Evolutionary conservation across 2,888 invertebrate genomes (phyloP), one percentile per base, ranked within the genome.

Genomic region (Ptychoptera contaminata): DNA sequence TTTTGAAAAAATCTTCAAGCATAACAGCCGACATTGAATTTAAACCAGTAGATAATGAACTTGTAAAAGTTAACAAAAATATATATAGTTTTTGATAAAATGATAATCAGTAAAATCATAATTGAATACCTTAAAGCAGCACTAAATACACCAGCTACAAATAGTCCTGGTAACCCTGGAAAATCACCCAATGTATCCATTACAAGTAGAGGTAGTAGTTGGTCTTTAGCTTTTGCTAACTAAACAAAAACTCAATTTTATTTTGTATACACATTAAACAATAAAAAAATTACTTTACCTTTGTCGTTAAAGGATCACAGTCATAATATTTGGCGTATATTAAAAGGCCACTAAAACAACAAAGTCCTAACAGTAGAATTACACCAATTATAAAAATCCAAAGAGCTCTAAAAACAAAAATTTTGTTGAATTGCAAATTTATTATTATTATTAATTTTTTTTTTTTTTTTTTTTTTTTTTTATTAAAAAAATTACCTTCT

Each of bases 101-200:
- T 30, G 37, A 34, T 40, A 30, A 15, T 23, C 29, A 12, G 12
- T 43, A 37, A 12, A 29, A 16, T 15, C 11, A 29, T 37, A 42
- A 15, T 8, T 37, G 23, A 23, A 23, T 58, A 78, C 79, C 85
- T 91, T 16, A 92, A 69, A 12, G 91, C 86, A 11, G 90, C 91
- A 65, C 90, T 88, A 56, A 91, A 91, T 1, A 92, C 81, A 23
- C 90, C 88, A 37, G 91, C 87, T 0, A 91, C 82, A 59, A 91
- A 91, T 16, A 92, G 66, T 4, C 92, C 92, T 0, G 88, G 82
- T 51, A 93, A 65, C 2, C 91, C 91, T 1, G 82, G 83, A 63
- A 76, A 73, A 38, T 78, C 70, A 1, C 80, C 77, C 12, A 90
- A 61, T n/a, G 81, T 75, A 52, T 90, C 82, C 83, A 90, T 87